Conservation (phyloP, 1,140 invertebrate species). For the Trachelipus rathkii region DNA sequence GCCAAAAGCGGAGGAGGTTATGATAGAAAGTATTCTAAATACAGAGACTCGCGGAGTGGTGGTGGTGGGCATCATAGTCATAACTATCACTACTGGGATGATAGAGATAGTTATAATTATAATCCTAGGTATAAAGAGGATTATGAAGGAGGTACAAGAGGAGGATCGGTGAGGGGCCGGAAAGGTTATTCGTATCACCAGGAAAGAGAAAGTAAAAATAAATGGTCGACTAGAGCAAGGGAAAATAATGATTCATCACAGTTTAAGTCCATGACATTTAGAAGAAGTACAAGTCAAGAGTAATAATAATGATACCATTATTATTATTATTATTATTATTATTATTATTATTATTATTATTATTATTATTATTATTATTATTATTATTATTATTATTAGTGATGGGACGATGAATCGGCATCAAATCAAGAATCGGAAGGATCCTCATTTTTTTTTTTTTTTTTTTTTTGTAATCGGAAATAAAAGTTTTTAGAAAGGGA, state of each 20-base stretch:
- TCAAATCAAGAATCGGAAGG: too few relatives aligned
- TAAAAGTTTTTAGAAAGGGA: too few relatives aligned
- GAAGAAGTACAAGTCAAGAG: slow-evolving; percentile 7
- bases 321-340: too few relatives aligned
- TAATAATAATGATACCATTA: neutral
- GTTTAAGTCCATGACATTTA: neutral
- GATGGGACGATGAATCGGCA: too few relatives aligned
- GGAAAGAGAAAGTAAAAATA: neutral
- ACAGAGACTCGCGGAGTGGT: neutral
- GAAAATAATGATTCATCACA: neutral
- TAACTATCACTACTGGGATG: neutral
- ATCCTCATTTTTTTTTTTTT: too few relatives aligned
- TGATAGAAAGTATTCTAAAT: neutral
- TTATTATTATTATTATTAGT: too few relatives aligned
- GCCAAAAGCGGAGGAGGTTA: neutral
- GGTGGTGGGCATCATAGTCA: too few relatives aligned
- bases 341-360: too few relatives aligned
- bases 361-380: too few relatives aligned
- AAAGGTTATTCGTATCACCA: neutral
- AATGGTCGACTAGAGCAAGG: neutral
- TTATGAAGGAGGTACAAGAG: neutral
- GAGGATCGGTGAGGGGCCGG: neutral
- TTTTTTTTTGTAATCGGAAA: too few relatives aligned
- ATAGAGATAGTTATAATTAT: neutral
- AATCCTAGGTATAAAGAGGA: neutral